These are phyloP conservation scores for Phyllostomus discolor DNA, from an alignment of 2,113 vertebrate genomes.

Conservation along the genomic window DNA sequence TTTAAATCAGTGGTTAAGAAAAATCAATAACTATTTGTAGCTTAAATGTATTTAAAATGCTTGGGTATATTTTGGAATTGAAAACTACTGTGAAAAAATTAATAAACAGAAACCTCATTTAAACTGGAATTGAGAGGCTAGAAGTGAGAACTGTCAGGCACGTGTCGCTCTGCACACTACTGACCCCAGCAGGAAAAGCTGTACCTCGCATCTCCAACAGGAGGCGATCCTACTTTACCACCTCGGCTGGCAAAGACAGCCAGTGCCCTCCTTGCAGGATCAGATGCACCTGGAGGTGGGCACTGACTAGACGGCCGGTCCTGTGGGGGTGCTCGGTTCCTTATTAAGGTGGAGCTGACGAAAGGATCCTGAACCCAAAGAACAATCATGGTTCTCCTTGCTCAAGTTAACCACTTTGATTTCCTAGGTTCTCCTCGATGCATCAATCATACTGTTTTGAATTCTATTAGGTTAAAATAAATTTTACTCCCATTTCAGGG, in stretches of 20 bases:
- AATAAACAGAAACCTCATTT: not conserved
- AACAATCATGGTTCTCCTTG: not conserved
- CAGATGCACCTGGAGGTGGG: not conserved
- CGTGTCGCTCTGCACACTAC: not conserved
- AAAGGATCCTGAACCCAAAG: not conserved
- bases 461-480: not conserved
- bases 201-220: not conserved
- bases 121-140: not conserved
- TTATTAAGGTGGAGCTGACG: not conserved
- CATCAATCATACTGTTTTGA: not conserved
- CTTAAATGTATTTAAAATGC: not conserved
- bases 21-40: not conserved
- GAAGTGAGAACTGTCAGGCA: not conserved
- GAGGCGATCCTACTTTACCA: not conserved
- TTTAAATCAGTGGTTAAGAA: not conserved
- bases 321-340: not conserved
- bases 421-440: not conserved
- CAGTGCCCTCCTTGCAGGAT: not conserved
- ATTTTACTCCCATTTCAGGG: not conserved
- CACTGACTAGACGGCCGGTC: not conserved
- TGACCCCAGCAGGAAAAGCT: not conserved
- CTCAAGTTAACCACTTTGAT: not conserved
- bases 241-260: not conserved
- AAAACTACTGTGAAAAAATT: not conserved
- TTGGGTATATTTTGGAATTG: not conserved